Evolutionary conservation across 2,888 invertebrate genomes (phyloP).

Genomic region (Rotaria macrura): DNA sequence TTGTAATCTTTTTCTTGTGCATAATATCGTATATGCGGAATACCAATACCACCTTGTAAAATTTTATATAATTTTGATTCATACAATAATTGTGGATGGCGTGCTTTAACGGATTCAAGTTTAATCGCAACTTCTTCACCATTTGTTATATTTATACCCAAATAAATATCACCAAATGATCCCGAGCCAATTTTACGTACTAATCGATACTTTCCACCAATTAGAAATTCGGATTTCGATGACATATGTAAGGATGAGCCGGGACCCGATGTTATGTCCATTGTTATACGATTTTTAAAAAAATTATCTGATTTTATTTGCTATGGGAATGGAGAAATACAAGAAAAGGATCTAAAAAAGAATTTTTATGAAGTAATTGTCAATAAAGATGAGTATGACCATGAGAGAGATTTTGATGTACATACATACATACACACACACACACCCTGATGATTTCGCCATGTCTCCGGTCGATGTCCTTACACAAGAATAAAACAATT

Average conservation of each 20-base stretch:
- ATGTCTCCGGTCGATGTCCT: background rate
- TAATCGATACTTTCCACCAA: constrained; percentile 44
- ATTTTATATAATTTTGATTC: constrained; percentile 55
- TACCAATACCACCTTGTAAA: constrained; percentile 52
- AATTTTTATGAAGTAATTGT: background rate
- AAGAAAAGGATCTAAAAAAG: background rate
- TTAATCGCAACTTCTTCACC: constrained; percentile 54
- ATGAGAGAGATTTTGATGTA: background rate
- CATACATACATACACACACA: no score
- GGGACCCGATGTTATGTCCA: background rate
- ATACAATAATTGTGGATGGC: constrained; percentile 54
- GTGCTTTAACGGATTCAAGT: constrained; percentile 52
- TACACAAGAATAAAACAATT: background rate
- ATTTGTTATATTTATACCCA: constrained; percentile 50
- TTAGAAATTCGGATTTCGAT: constrained; percentile 30
- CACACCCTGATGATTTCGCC: background rate
- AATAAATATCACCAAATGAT: constrained; percentile 52
- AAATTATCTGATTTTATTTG: background rate
- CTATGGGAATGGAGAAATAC: background rate
- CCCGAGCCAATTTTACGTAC: constrained; percentile 51
- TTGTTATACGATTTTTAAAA: background rate
- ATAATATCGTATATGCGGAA: constrained; percentile 59
- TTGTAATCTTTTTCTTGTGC: constrained; percentile 94
- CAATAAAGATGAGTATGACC: background rate
- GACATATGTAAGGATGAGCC: constrained; percentile 26